Evolutionary conservation across 2,113 vertebrate genomes (phyloP).

Genomic region (Benitochromis conjunctus): DNA sequence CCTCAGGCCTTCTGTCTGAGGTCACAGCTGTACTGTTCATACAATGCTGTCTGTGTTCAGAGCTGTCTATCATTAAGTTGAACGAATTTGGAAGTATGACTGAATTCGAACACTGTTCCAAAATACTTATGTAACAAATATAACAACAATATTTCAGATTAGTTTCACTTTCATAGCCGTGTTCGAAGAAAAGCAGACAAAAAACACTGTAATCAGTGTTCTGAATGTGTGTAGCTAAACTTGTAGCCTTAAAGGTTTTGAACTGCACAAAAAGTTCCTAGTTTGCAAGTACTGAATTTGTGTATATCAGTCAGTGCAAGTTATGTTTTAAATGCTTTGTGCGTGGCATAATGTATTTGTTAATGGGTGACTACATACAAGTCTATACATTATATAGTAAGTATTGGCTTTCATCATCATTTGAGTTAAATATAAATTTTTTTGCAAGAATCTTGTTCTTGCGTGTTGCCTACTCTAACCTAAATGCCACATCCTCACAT

Average conservation of each 20-base stretch:
- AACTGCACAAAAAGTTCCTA: not conserved
- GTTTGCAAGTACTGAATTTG: not conserved
- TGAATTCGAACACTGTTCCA: not conserved
- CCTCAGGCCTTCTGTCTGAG: not conserved
- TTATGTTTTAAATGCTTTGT: not conserved
- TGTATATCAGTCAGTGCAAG: not conserved
- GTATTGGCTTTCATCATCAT: not conserved
- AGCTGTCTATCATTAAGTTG: not conserved
- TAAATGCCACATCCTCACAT: not conserved
- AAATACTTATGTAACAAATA: not conserved
- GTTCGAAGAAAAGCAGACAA: not conserved
- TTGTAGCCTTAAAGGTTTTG: not conserved
- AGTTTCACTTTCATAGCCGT: not conserved
- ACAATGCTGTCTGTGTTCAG: conserved; percentile 9
- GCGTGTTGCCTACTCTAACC: not conserved
- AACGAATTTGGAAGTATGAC: not conserved
- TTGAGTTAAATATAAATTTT: not conserved
- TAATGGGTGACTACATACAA: not conserved
- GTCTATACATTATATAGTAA: not conserved
- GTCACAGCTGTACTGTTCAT: not conserved
- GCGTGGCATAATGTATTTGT: not conserved
- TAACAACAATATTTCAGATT: not conserved
- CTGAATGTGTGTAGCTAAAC: not conserved
- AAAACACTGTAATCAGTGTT: not conserved
- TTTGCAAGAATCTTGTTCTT: not conserved